These are phyloP conservation scores for Heterocephalus glaber DNA, from an alignment of 2,113 vertebrate species.

Conservation along the genomic window DNA sequence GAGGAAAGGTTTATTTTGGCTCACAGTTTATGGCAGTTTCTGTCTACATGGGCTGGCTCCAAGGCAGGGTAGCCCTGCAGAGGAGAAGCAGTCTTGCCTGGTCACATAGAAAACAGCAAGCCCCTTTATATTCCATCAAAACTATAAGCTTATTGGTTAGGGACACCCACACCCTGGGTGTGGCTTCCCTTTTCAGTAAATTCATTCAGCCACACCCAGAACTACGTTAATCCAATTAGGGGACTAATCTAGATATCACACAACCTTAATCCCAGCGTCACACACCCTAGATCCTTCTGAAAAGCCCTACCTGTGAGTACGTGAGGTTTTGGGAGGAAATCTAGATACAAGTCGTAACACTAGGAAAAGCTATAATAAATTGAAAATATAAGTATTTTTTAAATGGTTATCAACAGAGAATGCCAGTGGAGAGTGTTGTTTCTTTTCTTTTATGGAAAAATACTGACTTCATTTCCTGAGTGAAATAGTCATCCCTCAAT, in stretches of 20 bases:
- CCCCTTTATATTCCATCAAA: neutral
- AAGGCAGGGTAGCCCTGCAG: neutral
- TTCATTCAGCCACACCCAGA: neutral
- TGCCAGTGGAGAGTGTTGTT: neutral
- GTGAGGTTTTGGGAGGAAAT: neutral
- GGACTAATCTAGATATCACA: no score
- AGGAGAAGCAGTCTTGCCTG: neutral
- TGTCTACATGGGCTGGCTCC: neutral
- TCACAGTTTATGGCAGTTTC: neutral
- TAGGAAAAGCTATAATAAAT: slow-evolving; percentile 22
- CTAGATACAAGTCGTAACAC: neutral
- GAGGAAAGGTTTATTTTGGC: neutral
- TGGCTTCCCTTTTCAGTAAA: neutral
- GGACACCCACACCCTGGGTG: neutral
- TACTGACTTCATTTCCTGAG: slow-evolving; percentile 10
- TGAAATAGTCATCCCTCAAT: neutral
- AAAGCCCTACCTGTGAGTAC: neutral
- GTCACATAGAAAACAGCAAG: neutral
- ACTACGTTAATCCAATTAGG: neutral
- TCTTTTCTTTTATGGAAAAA: neutral
- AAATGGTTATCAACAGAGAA: neutral
- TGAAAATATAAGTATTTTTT: slow-evolving; percentile 21
- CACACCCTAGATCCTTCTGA: neutral
- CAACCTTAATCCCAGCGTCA: neutral
- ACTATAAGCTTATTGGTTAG: neutral